Evolutionary conservation across 2,113 vertebrate species (phyloP).

Genomic region (Chaetodon auriga): DNA sequence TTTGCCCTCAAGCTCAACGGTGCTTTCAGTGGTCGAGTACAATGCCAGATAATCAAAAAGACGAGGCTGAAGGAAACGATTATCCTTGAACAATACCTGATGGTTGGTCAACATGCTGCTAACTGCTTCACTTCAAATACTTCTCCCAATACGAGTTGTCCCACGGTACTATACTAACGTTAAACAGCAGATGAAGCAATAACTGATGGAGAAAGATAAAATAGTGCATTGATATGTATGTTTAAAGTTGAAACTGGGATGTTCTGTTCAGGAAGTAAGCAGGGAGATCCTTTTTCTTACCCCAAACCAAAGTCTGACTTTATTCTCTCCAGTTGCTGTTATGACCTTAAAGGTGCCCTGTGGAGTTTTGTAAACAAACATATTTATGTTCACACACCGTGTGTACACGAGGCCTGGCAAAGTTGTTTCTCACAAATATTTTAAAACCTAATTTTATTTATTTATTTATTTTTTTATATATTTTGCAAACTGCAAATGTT

Average conservation of each 20-base stretch:
- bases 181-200: conserved; percentile 2
- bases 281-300: not conserved
- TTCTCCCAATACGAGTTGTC: not conserved
- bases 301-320: conserved; percentile 8
- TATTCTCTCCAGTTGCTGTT: not conserved
- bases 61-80: conserved; percentile 6
- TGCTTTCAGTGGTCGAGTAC: not conserved
- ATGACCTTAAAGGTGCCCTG: not conserved
- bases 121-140: conserved; percentile 28
- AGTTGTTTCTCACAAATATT: not conserved
- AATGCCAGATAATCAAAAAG: conserved; percentile 34
- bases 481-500: not conserved
- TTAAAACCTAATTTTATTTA: not conserved
- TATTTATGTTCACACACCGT: too few species aligned
- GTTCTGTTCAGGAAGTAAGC: conserved; percentile 8
- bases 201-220: conserved; percentile 19
- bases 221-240: not conserved
- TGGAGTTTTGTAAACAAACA: not conserved
- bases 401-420: not conserved
- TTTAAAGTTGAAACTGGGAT: conserved; percentile 1
- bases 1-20: not conserved
- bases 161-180: not conserved
- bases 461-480: not conserved
- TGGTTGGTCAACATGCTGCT: conserved; percentile 52
- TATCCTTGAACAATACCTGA: not conserved